A percentile compares a stretch with the other conserved stretches of the same genome.
phyloP scores from a whole-genome alignment of 2,113 vertebrate genomes.

The Rissa tridactyla region DNA sequence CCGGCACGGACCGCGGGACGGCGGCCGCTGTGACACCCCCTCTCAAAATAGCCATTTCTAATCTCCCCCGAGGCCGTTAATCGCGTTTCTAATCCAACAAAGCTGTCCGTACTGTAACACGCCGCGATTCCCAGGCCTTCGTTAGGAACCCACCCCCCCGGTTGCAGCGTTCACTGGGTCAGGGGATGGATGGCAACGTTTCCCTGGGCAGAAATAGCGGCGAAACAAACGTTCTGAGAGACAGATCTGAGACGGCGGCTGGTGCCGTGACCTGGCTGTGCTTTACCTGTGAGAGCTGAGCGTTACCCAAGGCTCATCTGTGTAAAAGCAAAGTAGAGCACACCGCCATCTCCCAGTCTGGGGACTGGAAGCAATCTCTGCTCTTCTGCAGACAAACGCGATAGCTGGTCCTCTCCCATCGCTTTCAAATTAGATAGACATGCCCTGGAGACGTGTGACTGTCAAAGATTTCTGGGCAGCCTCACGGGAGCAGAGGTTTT shows the following conservation, averaged over 20 bases:
- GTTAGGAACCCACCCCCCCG: neutral
- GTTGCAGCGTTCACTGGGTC: neutral
- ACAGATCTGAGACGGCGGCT: neutral
- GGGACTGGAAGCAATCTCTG: neutral
- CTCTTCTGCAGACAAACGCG: neutral
- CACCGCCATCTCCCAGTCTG: rapidly evolving
- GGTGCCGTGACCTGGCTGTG: neutral
- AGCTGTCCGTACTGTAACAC: neutral
- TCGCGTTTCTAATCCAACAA: slow-evolving; percentile 38
- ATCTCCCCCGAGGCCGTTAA: neutral
- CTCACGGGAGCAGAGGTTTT: neutral
- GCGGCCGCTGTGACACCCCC: neutral
- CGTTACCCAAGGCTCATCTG: rapidly evolving
- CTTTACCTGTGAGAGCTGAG: neutral
- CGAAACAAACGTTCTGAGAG: neutral
- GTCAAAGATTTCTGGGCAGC: neutral
- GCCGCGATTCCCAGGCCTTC: neutral
- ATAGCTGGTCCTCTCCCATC: neutral
- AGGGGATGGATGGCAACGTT: neutral
- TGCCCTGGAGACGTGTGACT: neutral
- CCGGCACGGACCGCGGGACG: too few relatives aligned
- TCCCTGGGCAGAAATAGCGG: neutral
- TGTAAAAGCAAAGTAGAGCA: neutral
- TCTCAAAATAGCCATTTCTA: slow-evolving; percentile 39
- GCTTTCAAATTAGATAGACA: neutral